Conservation (phyloP, 2,888 invertebrate species). For the Dione juno region DNA sequence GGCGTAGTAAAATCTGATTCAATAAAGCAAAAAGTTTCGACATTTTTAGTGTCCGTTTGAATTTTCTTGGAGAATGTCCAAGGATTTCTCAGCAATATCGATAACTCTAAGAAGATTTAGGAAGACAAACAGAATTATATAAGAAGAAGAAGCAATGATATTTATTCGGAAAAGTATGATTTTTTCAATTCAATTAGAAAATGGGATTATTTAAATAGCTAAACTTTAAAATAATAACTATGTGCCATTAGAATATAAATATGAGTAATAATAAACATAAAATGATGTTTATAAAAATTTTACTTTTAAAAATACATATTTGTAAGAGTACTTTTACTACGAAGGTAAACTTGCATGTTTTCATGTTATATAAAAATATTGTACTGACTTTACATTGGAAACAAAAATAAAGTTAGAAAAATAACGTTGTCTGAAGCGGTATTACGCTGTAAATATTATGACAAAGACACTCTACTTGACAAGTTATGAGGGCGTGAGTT, state of each 20-base stretch:
- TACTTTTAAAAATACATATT: background rate
- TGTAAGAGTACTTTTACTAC: background rate
- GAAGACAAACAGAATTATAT: conserved; percentile 33
- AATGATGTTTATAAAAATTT: background rate
- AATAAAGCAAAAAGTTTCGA: conserved; percentile 61
- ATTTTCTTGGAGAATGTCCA: conserved; percentile 40
- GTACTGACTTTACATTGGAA: conserved; percentile 1
- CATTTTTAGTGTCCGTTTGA: conserved; percentile 63
- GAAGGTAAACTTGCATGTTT: background rate
- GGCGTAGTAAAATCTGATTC: conserved; percentile 43
- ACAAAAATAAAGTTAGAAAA: conserved; percentile 14
- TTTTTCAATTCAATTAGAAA: background rate
- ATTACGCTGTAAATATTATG: conserved; percentile 23
- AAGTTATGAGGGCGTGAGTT: conserved; percentile 43
- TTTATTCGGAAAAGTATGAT: background rate
- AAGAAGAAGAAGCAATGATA: conserved; percentile 15
- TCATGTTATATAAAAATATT: background rate
- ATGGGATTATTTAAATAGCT: background rate
- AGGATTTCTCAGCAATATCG: conserved; percentile 35
- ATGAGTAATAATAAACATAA: background rate
- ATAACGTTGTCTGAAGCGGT: conserved; percentile 5
- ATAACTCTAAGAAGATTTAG: conserved; percentile 37
- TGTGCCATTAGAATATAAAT: background rate
- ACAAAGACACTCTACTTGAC: conserved; percentile 34
- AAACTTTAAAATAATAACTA: background rate